A percentile compares a stretch with the other conserved stretches of the same genome.
phyloP scores from a whole-genome alignment of 1,140 invertebrate species.

The Lepidurus arcticus region DNA sequence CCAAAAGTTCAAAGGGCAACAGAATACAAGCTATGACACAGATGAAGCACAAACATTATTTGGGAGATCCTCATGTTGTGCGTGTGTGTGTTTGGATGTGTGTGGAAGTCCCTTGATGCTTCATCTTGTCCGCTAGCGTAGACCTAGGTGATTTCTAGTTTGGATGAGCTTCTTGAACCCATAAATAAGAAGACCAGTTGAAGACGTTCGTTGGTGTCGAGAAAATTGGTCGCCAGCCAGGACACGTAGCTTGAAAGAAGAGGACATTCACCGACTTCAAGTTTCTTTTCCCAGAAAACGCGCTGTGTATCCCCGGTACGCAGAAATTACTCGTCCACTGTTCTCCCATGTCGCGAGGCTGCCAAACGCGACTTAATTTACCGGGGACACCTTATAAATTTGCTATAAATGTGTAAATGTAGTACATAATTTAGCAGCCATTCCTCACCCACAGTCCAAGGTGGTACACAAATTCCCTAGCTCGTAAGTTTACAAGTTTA shows the following conservation, averaged over 20 bases:
- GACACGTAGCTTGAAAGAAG: not conserved
- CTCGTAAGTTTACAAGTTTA: not conserved
- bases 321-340: not conserved
- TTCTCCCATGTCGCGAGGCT: not conserved
- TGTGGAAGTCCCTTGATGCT: not conserved
- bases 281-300: not conserved
- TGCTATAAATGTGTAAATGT: not conserved
- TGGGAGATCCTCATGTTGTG: not conserved
- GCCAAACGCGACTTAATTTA: not conserved
- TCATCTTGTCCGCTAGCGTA: not conserved
- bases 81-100: not conserved
- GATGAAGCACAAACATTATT: not conserved
- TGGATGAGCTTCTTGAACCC: slow-evolving; percentile 17
- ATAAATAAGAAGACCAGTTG: not conserved
- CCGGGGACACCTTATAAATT: not conserved
- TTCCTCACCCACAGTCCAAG: not conserved
- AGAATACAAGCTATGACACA: slow-evolving; percentile 4
- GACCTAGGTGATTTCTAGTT: not conserved
- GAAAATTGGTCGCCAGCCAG: not conserved
- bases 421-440: not conserved
- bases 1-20: not conserved
- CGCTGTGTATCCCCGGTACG: not conserved
- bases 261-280: not conserved
- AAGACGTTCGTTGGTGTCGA: slow-evolving; percentile 3
- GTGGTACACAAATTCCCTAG: not conserved